A percentile compares a stretch with the other conserved stretches of the same genome.
Conservation (phyloP, 2,888 invertebrate species). For the Patella depressa region DNA sequence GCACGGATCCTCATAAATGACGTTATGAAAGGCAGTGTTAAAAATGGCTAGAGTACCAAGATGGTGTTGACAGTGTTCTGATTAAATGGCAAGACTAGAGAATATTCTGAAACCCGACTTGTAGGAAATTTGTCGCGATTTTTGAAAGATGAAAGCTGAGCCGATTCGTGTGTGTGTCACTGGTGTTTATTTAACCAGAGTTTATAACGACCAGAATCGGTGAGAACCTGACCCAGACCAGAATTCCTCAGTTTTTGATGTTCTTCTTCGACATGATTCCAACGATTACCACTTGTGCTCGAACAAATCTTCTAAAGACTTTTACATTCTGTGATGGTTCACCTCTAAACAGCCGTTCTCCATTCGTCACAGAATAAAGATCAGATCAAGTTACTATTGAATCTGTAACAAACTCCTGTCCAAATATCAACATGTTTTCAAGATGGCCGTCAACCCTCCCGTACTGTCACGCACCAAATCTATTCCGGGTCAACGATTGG, state of each 20-base stretch:
- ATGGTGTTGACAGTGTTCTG: too few relatives aligned
- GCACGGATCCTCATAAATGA: too few relatives aligned
- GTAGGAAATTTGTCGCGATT: too few relatives aligned
- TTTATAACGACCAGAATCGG: too few relatives aligned
- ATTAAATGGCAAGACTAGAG: too few relatives aligned
- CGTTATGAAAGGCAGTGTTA: too few relatives aligned
- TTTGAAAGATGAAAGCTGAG: too few relatives aligned
- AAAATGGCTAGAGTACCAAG: too few relatives aligned
- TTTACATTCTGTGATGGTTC: neutral
- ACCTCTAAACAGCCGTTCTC: neutral
- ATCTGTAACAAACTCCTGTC: neutral
- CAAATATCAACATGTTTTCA: conserved; percentile 11
- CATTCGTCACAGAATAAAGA: neutral
- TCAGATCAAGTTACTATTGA: neutral
- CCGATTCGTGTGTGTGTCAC: too few relatives aligned
- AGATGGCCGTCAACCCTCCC: conserved; percentile 7
- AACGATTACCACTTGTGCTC: conserved; percentile 8
- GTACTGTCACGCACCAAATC: neutral
- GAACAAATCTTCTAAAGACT: neutral
- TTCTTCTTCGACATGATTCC: neutral
- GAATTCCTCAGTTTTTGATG: neutral
- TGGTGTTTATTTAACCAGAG: too few relatives aligned
- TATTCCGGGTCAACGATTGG: conserved; percentile 9
- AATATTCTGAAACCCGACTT: too few relatives aligned
- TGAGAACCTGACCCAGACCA: too few relatives aligned